Conservation (phyloP, 2,888 invertebrate genomes). For the Trypoxylon attenuatum region DNA sequence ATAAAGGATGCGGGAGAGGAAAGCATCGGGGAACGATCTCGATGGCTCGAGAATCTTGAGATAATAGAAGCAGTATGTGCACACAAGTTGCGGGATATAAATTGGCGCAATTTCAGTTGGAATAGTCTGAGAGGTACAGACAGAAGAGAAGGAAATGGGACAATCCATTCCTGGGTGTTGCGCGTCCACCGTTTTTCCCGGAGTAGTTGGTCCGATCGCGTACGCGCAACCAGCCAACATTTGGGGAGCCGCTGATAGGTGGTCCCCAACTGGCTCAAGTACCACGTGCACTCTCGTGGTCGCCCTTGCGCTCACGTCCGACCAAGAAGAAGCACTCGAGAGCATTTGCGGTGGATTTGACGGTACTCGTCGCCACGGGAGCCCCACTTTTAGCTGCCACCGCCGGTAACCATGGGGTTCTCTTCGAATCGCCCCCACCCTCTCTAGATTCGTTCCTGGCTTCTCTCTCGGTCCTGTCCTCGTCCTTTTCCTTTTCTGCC, state of each 20-base stretch:
- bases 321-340: constrained; percentile 71
- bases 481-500: neutral
- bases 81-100: too few relatives aligned
- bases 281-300: constrained; percentile 68
- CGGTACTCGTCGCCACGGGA: constrained; percentile 69
- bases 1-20: too few relatives aligned
- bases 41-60: too few relatives aligned
- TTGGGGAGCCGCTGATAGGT: constrained; percentile 67
- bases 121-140: neutral
- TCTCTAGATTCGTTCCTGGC: constrained; percentile 15
- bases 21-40: too few relatives aligned
- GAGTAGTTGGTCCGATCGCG: constrained; percentile 47
- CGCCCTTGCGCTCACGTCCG: constrained; percentile 73
- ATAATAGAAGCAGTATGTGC: too few relatives aligned
- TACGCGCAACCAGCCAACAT: constrained; percentile 58
- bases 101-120: too few relatives aligned
- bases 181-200: constrained; percentile 27
- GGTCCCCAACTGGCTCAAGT: constrained; percentile 75
- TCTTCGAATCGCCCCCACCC: constrained; percentile 31
- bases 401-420: constrained; percentile 62
- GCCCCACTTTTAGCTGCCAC: constrained; percentile 64
- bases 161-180: constrained; percentile 35
- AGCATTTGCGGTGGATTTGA: constrained; percentile 75
- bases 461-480: neutral
- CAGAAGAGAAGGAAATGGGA: constrained; percentile 6